Evolutionary conservation across 2,797 vertebrate species (phyloP).

Genomic region (Microchirus variegatus): DNA sequence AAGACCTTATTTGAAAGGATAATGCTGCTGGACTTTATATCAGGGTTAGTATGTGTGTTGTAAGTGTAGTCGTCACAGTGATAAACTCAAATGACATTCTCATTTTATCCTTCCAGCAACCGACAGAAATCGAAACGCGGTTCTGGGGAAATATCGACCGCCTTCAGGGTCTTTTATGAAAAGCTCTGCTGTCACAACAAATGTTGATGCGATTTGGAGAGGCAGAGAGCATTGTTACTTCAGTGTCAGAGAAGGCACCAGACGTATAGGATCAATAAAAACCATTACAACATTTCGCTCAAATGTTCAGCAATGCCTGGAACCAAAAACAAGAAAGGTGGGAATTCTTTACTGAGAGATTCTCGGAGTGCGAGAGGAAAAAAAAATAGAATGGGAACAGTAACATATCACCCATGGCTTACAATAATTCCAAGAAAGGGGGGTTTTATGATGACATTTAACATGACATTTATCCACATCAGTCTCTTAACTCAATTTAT

Average conservation of each 20-base stretch:
- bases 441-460: slow-evolving; percentile 75
- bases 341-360: slow-evolving; percentile 41
- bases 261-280: slow-evolving; percentile 74
- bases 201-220: slow-evolving; percentile 69
- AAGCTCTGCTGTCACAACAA: slow-evolving; percentile 75
- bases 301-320: slow-evolving; percentile 58
- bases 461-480: slow-evolving; percentile 73
- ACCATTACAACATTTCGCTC: slow-evolving; percentile 64
- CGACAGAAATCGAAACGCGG: slow-evolving; percentile 48
- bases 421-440: slow-evolving; percentile 46
- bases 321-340: slow-evolving; percentile 45
- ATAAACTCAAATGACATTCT: slow-evolving; percentile 52
- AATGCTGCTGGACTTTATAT: background rate
- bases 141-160: slow-evolving; percentile 60
- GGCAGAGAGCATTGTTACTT: slow-evolving; percentile 61
- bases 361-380: background rate
- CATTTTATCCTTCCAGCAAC: slow-evolving; percentile 43
- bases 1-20: background rate
- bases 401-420: slow-evolving; percentile 14
- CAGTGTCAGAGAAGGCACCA: slow-evolving; percentile 49
- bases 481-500: slow-evolving; percentile 69
- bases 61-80: slow-evolving; percentile 19
- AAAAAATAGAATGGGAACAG: slow-evolving; percentile 10
- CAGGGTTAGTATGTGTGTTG: background rate
- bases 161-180: slow-evolving; percentile 70